These are phyloP conservation scores for Volucella inflata DNA, from an alignment of 2,888 invertebrate species.

Conservation along the genomic window DNA sequence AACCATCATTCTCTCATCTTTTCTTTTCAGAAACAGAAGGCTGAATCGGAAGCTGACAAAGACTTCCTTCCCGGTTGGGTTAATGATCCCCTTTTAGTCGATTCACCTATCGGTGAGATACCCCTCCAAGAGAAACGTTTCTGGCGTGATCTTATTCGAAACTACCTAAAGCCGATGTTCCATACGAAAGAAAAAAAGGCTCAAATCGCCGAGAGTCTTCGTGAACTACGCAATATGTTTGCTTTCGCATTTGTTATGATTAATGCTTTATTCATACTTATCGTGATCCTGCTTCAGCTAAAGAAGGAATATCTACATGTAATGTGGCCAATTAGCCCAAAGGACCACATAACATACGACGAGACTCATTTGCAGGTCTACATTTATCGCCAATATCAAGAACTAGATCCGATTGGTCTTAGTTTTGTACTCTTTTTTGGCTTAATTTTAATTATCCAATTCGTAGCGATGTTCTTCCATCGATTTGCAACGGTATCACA, in stretches of 20 bases:
- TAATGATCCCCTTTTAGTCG: slow-evolving; percentile 87
- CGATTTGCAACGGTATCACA: slow-evolving; percentile 90
- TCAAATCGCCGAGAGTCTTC: slow-evolving; percentile 81
- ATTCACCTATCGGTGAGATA: slow-evolving; percentile 88
- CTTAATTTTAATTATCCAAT: slow-evolving; percentile 88
- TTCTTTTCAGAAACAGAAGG: slow-evolving; percentile 36
- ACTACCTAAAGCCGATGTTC: slow-evolving; percentile 90
- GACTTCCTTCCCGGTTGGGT: slow-evolving; percentile 86
- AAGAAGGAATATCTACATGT: slow-evolving; percentile 89
- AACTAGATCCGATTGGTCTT: slow-evolving; percentile 90
- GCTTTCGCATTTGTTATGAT: slow-evolving; percentile 90
- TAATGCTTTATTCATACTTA: slow-evolving; percentile 90
- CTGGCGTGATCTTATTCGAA: slow-evolving; percentile 90
- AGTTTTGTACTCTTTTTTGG: slow-evolving; percentile 90
- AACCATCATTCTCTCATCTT: not conserved
- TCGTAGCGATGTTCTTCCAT: slow-evolving; percentile 90
- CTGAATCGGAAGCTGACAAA: slow-evolving; percentile 63
- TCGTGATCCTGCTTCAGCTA: slow-evolving; percentile 89
- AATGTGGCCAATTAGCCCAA: slow-evolving; percentile 88
- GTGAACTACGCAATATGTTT: slow-evolving; percentile 86
- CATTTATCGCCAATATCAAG: slow-evolving; percentile 86
- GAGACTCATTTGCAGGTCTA: slow-evolving; percentile 84
- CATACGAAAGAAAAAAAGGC: slow-evolving; percentile 87
- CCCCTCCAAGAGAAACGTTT: slow-evolving; percentile 88
- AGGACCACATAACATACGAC: slow-evolving; percentile 84